phyloP scores from a whole-genome alignment of 2,797 vertebrate species.

The Muscicapa striata region DNA sequence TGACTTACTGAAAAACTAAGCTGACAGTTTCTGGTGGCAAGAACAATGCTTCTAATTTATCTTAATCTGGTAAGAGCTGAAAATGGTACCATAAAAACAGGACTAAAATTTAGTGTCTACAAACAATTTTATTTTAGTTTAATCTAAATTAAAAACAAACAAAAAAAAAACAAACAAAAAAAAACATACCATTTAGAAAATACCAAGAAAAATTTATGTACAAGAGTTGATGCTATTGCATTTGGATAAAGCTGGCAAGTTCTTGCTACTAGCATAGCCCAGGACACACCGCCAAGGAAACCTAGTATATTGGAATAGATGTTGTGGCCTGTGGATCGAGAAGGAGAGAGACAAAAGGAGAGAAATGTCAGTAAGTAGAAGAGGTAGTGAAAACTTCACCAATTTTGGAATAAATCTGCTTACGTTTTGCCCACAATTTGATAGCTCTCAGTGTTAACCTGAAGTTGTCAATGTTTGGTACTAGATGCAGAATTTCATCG shows the following conservation, averaged over 20 bases:
- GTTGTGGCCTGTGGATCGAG: slow-evolving; percentile 88
- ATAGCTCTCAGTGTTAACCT: slow-evolving; percentile 90
- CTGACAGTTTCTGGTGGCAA: not conserved
- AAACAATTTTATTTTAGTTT: slow-evolving; percentile 82
- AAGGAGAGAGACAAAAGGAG: slow-evolving; percentile 57
- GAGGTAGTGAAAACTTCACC: not conserved
- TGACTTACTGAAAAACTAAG: not conserved
- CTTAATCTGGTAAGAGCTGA: slow-evolving; percentile 69
- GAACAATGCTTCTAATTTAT: slow-evolving; percentile 2
- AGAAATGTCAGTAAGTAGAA: slow-evolving; percentile 40
- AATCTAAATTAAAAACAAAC: slow-evolving; percentile 68
- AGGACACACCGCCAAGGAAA: slow-evolving; percentile 97
- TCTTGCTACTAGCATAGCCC: slow-evolving; percentile 99
- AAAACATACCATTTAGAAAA: slow-evolving; percentile 97
- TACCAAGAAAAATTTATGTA: slow-evolving; percentile 99
- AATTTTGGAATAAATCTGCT: slow-evolving; percentile 73
- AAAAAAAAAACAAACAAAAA: not conserved
- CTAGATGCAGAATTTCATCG: slow-evolving; percentile 90
- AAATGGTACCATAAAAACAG: slow-evolving; percentile 81
- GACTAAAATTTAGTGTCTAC: slow-evolving; percentile 84
- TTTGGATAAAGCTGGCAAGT: slow-evolving; percentile 99
- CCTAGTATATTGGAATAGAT: slow-evolving; percentile 99
- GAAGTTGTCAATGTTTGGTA: slow-evolving; percentile 90
- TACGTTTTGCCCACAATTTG: slow-evolving; percentile 94
- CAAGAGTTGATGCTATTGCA: slow-evolving; percentile 96